These are phyloP conservation scores for Cervus canadensis DNA, from an alignment of 2,113 vertebrate species.

Conservation along the genomic window DNA sequence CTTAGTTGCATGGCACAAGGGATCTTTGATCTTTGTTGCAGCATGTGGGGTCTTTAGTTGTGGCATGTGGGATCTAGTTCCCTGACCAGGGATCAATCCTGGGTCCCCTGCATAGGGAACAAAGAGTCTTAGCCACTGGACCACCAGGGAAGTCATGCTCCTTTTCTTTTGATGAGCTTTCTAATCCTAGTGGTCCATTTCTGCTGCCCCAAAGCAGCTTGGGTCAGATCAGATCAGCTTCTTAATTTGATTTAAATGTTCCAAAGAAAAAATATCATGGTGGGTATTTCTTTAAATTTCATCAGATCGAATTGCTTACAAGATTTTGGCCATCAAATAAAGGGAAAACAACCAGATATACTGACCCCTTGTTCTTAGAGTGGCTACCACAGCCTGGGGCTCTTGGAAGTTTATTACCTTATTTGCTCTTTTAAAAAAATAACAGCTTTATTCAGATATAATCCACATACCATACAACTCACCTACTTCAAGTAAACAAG, in stretches of 20 bases:
- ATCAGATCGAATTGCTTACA: conserved; percentile 1
- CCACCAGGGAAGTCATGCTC: not conserved
- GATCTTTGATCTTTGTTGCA: not conserved
- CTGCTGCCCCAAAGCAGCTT: not conserved
- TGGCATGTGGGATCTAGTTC: not conserved
- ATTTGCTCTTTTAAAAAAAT: not conserved
- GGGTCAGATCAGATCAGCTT: not conserved
- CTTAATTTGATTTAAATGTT: not conserved
- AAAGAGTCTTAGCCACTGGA: not conserved
- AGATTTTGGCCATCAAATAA: not conserved
- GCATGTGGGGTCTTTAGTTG: not conserved
- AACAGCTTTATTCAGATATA: conserved; percentile 28
- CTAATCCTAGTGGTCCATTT: not conserved
- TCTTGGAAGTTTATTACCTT: not conserved
- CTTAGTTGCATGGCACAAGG: not conserved
- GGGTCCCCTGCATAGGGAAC: not conserved
- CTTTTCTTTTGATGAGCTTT: not conserved
- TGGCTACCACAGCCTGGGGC: not conserved
- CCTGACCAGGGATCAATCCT: not conserved
- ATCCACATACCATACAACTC: not conserved
- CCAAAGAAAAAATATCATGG: not conserved
- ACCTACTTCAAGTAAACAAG: not conserved
- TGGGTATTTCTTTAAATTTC: conserved; percentile 4
- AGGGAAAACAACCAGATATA: not conserved
- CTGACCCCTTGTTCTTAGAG: not conserved